Percentiles rank a stretch among this genome's conserved stretches.
These are phyloP conservation scores for Crotalus viridis DNA, from an alignment of 2,113 vertebrate species.

Conservation along the genomic window DNA sequence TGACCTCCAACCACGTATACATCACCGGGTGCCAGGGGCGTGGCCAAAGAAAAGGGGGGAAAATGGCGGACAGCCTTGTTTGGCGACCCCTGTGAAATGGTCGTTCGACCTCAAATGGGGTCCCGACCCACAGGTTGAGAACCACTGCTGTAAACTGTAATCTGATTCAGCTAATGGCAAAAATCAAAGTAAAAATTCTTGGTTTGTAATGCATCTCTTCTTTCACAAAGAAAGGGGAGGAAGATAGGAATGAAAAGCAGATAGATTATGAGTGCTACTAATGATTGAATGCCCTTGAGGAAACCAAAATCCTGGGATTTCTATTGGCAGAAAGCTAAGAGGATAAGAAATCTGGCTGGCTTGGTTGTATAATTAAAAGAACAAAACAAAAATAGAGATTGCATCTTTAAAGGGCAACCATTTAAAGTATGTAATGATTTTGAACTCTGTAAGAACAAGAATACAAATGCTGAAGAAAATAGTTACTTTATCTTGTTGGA, in stretches of 20 bases:
- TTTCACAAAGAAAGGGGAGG: conserved; percentile 27
- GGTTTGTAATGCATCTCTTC: conserved; percentile 23
- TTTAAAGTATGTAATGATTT: neutral
- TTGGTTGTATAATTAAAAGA: conserved; percentile 42
- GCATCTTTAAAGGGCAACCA: neutral
- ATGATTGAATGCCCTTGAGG: conserved; percentile 41
- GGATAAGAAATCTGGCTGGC: conserved; percentile 18
- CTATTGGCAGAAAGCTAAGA: conserved; percentile 19
- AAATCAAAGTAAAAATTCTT: conserved; percentile 17
- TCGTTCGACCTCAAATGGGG: too few species aligned
- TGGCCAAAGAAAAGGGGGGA: too few species aligned
- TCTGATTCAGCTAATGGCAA: conserved; percentile 35
- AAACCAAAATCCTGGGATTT: conserved; percentile 24
- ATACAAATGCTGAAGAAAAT: neutral
- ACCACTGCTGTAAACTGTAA: conserved; percentile 9
- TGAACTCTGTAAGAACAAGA: neutral
- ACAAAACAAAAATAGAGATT: neutral
- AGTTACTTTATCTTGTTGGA: neutral
- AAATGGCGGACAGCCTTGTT: too few species aligned
- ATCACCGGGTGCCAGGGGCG: too few species aligned
- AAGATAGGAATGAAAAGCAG: conserved; percentile 27
- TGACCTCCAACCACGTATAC: too few species aligned
- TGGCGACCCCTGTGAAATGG: too few species aligned
- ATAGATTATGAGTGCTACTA: conserved; percentile 19
- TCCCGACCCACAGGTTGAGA: too few species aligned